phyloP scores from a whole-genome alignment of 2,888 invertebrate genomes.

The Agonopterix alstromeriana region DNA sequence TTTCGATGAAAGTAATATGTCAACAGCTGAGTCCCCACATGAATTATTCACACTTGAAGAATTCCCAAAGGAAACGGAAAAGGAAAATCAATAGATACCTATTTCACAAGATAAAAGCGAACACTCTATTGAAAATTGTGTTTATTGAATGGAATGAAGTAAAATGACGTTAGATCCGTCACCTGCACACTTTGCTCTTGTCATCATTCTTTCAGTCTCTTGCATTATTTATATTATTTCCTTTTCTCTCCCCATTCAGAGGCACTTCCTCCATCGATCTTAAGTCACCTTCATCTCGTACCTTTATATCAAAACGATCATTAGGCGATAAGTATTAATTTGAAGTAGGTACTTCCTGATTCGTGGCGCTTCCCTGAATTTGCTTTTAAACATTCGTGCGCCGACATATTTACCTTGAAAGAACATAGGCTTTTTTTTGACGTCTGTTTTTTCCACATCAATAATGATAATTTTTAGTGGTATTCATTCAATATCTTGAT shows the following conservation, averaged over 20 bases:
- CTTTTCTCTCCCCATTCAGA: not conserved
- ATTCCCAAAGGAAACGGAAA: constrained; percentile 38
- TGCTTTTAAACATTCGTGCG: constrained; percentile 55
- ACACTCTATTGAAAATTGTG: not conserved
- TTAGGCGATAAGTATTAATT: constrained; percentile 46
- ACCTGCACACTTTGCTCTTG: too few relatives aligned
- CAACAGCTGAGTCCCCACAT: constrained; percentile 38
- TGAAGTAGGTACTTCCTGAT: constrained; percentile 53
- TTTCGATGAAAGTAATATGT: constrained; percentile 46
- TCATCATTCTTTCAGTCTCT: too few relatives aligned
- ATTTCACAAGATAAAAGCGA: constrained; percentile 8
- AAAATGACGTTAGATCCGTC: too few relatives aligned
- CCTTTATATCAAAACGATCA: constrained; percentile 25
- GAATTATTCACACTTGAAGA: constrained; percentile 52
- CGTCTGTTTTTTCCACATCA: constrained; percentile 50
- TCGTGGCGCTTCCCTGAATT: constrained; percentile 60
- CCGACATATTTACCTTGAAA: constrained; percentile 67
- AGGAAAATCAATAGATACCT: constrained; percentile 24
- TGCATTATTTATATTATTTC: too few relatives aligned
- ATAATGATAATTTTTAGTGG: constrained; percentile 64
- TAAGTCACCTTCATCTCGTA: not conserved
- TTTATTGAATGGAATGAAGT: too few relatives aligned
- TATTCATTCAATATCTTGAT: constrained; percentile 63
- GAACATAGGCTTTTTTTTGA: constrained; percentile 56
- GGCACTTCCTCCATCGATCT: not conserved